Evolutionary conservation across 2,113 vertebrate species (phyloP).

Genomic region (Platanista minor): DNA sequence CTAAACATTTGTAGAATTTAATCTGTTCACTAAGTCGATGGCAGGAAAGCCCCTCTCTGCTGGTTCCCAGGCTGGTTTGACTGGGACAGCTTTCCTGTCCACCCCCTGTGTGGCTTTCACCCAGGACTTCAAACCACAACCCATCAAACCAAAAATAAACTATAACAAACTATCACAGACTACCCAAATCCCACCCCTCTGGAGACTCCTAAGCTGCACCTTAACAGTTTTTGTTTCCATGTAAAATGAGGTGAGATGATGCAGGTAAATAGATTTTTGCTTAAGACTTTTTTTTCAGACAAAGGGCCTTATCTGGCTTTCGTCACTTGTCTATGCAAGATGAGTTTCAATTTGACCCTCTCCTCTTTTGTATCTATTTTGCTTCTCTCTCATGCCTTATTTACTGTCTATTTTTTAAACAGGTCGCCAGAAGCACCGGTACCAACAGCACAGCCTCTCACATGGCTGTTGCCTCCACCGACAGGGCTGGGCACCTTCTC

Average conservation of each 20-base stretch:
- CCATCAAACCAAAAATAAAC: conserved; percentile 21
- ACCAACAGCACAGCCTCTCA: neutral
- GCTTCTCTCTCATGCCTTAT: neutral
- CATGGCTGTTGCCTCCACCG: neutral
- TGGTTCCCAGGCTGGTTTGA: neutral
- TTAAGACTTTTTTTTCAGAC: neutral
- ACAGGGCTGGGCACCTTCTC: neutral
- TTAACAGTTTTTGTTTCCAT: neutral
- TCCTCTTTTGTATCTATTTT: neutral
- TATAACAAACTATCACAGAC: neutral
- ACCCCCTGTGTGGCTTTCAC: neutral
- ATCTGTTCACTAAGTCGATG: neutral
- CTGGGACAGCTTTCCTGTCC: neutral
- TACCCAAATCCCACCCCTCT: neutral
- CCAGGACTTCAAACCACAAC: neutral
- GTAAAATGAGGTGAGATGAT: neutral
- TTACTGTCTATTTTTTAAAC: neutral
- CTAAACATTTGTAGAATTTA: neutral
- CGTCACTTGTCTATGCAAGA: neutral
- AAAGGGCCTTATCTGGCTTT: neutral
- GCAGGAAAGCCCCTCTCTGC: neutral
- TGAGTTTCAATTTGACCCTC: neutral
- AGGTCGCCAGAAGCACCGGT: neutral
- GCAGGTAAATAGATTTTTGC: neutral
- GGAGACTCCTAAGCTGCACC: neutral